These are phyloP conservation scores for Tribolium freemani DNA, from an alignment of 2,888 invertebrate species.

Conservation along the genomic window DNA sequence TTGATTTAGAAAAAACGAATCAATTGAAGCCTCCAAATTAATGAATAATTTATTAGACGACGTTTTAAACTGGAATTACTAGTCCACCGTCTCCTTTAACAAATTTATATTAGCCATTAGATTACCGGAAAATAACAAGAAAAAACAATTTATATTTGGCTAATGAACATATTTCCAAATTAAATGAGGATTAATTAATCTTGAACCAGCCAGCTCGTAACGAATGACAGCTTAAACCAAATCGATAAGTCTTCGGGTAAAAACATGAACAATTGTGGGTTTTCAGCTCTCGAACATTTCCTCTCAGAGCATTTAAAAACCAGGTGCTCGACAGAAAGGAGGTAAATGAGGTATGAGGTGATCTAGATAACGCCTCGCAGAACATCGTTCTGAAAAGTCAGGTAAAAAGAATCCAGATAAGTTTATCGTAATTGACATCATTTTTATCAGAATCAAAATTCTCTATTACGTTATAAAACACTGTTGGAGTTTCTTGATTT, in stretches of 20 bases:
- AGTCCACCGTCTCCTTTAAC: neutral
- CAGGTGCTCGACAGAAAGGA: neutral
- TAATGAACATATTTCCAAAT: neutral
- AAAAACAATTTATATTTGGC: neutral
- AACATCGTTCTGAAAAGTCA: neutral
- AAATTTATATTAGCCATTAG: neutral
- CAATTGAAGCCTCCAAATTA: neutral
- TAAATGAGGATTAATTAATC: neutral
- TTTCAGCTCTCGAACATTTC: neutral
- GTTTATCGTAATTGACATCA: neutral
- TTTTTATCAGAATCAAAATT: neutral
- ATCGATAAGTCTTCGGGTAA: neutral
- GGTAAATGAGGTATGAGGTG: neutral
- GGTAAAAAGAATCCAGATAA: neutral
- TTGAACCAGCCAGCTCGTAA: neutral
- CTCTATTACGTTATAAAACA: neutral
- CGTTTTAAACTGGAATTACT: neutral
- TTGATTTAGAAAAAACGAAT: neutral
- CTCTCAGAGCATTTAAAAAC: neutral
- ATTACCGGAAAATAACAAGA: neutral
- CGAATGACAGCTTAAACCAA: neutral
- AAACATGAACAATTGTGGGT: slow-evolving; percentile 2
- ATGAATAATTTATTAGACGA: neutral
- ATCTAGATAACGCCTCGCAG: neutral
- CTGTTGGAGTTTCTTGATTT: neutral